phyloP scores from a whole-genome alignment of 2,888 invertebrate species.

The Zaprionus lineosus region DNA sequence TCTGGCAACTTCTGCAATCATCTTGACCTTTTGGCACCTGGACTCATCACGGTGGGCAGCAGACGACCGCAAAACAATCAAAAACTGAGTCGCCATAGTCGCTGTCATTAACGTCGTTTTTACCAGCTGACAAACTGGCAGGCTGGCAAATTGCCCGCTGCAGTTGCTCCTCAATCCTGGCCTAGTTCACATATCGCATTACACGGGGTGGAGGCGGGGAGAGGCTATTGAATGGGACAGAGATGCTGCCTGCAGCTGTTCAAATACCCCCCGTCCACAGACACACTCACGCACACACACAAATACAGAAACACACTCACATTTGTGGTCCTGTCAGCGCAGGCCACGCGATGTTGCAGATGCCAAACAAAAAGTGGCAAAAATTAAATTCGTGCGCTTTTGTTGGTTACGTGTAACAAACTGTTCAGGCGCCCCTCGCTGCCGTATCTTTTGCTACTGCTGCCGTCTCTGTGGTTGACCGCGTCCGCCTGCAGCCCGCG shows the following conservation, averaged over 20 bases:
- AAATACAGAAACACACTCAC: background rate
- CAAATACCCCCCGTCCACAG: constrained; percentile 26
- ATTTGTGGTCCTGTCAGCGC: constrained; percentile 29
- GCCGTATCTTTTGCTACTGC: background rate
- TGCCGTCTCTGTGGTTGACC: constrained; percentile 37
- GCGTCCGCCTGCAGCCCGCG: constrained; percentile 29
- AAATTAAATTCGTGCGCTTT: constrained; percentile 51
- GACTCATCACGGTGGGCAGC: constrained; percentile 22
- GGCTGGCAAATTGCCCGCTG: constrained; percentile 10
- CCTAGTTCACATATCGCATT: constrained; percentile 46
- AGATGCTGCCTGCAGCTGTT: constrained; percentile 15
- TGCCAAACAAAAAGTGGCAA: constrained; percentile 38
- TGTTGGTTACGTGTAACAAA: constrained; percentile 16
- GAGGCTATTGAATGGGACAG: no score
- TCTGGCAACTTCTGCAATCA: constrained; percentile 31
- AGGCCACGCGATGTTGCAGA: constrained; percentile 35
- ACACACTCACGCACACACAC: background rate
- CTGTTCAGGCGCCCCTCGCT: background rate
- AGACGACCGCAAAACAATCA: constrained; percentile 61
- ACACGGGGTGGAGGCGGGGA: no score
- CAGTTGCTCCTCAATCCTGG: constrained; percentile 22
- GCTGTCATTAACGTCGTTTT: background rate
- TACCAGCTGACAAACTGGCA: constrained; percentile 22
- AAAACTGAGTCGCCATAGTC: constrained; percentile 31
- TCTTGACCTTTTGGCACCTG: constrained; percentile 53